Evolutionary conservation across 2,113 vertebrate genomes (phyloP), one percentile per base, ranked within the genome.

Genomic region (Elgaria multicarinata): DNA sequence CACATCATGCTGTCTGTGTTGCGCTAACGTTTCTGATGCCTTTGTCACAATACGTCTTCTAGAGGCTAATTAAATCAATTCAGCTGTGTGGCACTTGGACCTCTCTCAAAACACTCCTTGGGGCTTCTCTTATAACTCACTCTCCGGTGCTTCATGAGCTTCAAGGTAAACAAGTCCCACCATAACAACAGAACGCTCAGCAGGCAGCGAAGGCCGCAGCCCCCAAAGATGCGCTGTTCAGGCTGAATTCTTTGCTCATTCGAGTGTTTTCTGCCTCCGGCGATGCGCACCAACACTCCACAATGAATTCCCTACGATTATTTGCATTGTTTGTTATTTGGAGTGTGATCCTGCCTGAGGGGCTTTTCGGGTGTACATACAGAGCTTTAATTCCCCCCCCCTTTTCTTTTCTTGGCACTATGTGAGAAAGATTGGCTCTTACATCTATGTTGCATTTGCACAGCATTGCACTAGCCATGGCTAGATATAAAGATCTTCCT

Each of bases 41-140:
- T 66, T 92, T 87, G 89, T 92, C 94, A 87, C 93, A 93, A 53
- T 4, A 80, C 89, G 75, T 91, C 67, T 92, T 95, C 92, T 91
- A 71, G 39, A 89, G 78, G 89, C 93, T 97, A 96, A 97, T 97
- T 96, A 96, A 96, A 96, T 93, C 93, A 96, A 95, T 96, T 97
- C 89, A 96, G 95, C 95, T 94, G 74, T 84, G 92, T 89, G 93
- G 88, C 64, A 89, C 83, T 95, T 93, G 95, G 94, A 82, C 87
- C 92, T 94, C 94, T 96, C 96, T 93, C 94, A 93, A 93, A 96
- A 93, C 83, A 88, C 6, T 94, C 96, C 95, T 95, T 86, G 87
- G 93, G 94, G 96, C 92, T 95, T 94, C 92, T 95, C 93, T 94
- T 94, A 85, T 91, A 42, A 86, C 84, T 95, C 94, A 89, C 66